Conservation (phyloP, 2,113 vertebrate genomes). For the Elaphurus davidianus region DNA sequence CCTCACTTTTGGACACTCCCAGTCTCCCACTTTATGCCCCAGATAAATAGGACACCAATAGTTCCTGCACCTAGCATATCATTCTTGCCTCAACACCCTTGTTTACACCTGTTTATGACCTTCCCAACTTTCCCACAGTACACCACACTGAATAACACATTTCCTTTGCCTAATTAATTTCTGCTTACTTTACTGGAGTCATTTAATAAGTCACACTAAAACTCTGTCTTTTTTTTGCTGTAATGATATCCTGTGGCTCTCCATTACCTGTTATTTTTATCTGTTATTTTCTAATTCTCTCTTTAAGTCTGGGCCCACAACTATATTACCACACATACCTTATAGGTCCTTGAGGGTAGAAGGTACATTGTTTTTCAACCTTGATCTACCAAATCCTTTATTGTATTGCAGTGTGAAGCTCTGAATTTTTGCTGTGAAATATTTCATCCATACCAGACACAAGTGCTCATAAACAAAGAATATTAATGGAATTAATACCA, state of each 20-base stretch:
- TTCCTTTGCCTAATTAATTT: neutral
- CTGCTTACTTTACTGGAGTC: neutral
- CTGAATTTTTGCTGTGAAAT: neutral
- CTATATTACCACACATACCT: neutral
- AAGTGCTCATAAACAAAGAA: neutral
- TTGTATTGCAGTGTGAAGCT: neutral
- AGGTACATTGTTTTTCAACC: neutral
- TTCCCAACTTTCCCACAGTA: neutral
- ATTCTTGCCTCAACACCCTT: neutral
- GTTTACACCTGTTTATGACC: neutral
- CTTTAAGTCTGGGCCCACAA: neutral
- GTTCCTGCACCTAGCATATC: neutral
- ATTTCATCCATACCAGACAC: neutral
- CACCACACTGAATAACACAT: neutral
- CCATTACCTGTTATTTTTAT: neutral
- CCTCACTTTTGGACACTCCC: neutral
- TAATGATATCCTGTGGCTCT: neutral
- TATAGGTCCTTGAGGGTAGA: neutral
- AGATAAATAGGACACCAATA: neutral
- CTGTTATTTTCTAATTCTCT: neutral
- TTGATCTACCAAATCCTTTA: neutral
- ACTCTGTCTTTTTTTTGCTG: neutral
- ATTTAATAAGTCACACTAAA: neutral
- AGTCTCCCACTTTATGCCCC: neutral
- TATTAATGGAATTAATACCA: constrained; percentile 3